Base-by-base conservation (phyloP, 2,797 vertebrate genomes). In the Gambelia wislizenii region DNA sequence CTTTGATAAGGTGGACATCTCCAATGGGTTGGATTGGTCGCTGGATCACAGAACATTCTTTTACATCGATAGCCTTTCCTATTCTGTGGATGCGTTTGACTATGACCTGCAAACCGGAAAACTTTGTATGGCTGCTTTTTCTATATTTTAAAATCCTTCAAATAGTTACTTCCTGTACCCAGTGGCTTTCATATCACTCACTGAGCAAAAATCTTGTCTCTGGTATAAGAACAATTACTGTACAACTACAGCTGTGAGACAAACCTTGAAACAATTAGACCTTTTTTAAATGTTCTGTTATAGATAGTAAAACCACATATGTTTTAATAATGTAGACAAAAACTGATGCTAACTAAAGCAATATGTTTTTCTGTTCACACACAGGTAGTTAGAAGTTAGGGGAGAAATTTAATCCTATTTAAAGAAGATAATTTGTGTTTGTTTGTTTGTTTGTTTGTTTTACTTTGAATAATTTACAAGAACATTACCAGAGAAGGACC, bases 1-100 rank as follows among this genome's bases (percentile, higher is more conserved):
- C 90, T 98, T 99, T 74, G 96, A 97, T 92, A 96, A 98, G 94
- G 98, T 99, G 95, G 97, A 98, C 96, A 98, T 99, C 92, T 99
- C 98, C 59, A 99, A 99, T 1, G 99, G 98, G 25, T 89, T 99
- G 96, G 99, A 98, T 89, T 99, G 99, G 99, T 99, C 98, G 0
- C 92, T 97, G 88, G 98, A 99, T 93, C 97, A 98, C 92, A 98
- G 85, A 88, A 97, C 95, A 6, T 98, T 99, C 94, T 99, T 98
- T 94, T 99, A 99, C 95, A 98, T 99, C 0, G 98, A 99, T 95
- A 99, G 98, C 95, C 94, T 99, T 92, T 96, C 97, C 44, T 98
- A 96, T 93, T 97, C 94, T 0, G 97, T 99, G 72, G 98, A 99
- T 85, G 99, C 98, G 36, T 98, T 99, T 76, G 98, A 99, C 95